Evolutionary conservation across 2,888 invertebrate species (phyloP), one percentile per base, ranked within the genome.

Genomic region (Tholera decimalis): DNA sequence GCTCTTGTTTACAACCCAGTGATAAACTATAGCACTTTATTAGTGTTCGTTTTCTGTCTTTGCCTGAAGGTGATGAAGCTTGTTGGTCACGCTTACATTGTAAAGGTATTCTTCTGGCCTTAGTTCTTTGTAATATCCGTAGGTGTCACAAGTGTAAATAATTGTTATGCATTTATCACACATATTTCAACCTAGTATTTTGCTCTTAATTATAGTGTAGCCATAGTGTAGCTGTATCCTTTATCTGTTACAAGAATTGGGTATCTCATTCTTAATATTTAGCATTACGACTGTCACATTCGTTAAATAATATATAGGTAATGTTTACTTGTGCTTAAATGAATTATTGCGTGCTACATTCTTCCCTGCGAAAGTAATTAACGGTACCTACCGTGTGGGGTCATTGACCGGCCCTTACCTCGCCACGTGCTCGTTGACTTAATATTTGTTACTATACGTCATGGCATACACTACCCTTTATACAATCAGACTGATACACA

Each of bases 331-430:
- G 73, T 75, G 30, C 24, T 47, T 64, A 77, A 80, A 81, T 84
- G 70, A 70, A 78, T 82, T 83, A 77, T 85, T 81, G 85, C 86
- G 86, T 88, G 85, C 64, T 75, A 82, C 81, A 73, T 80, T 84
- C 77, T 83, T 85, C 84, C 86, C 84, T 86, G 90, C 88, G 86
- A 92, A 93, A 92, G 90, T 91, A 89, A 91, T 91, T 92, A 93
- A 90, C 91, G 88, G 91, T 89, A 88, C 67, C 79, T 81, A 77
- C 83, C 84, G 80, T 87, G 84, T 84, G 80, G 83, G 93, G 92
- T 92, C 93, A 88, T 83, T 83, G 93, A 89, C 93, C 93, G 93
- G 88, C 92, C 92, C 91, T 90, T 89, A 85, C 83, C 84, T 73
- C 83, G 72, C 77, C 91, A 91, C 90, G 89, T 90, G 92, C 78